phyloP scores from a whole-genome alignment of 2,888 invertebrate genomes.

The Onchidella celtica region DNA sequence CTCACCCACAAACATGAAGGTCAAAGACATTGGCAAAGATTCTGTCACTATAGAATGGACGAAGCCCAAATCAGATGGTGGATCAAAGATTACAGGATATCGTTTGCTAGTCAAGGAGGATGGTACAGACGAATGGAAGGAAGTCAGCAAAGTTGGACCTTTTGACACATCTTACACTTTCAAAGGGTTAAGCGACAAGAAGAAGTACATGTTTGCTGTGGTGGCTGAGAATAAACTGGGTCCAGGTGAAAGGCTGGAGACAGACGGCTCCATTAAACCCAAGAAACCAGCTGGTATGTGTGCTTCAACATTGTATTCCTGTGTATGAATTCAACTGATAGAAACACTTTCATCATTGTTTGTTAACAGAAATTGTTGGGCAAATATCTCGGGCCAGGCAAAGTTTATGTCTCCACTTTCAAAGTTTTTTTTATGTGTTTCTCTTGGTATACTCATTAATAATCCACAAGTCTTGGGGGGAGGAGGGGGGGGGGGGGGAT shows the following conservation, averaged over 20 bases:
- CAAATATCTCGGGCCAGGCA: too few relatives aligned
- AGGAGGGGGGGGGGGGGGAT: too few relatives aligned
- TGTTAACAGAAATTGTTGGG: too few relatives aligned
- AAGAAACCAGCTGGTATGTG: slow-evolving; percentile 65
- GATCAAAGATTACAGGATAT: slow-evolving; percentile 73
- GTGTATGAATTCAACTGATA: too few relatives aligned
- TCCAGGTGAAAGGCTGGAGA: slow-evolving; percentile 65
- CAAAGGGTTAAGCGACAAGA: slow-evolving; percentile 70
- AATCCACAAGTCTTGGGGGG: too few relatives aligned
- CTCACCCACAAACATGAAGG: slow-evolving; percentile 68
- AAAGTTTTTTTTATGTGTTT: too few relatives aligned
- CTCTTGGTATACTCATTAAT: too few relatives aligned
- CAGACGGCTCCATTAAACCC: slow-evolving; percentile 64
- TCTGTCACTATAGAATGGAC: slow-evolving; percentile 74
- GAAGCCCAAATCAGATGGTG: slow-evolving; percentile 73
- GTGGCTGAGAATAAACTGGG: slow-evolving; percentile 78
- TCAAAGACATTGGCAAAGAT: slow-evolving; percentile 70
- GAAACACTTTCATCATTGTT: too few relatives aligned
- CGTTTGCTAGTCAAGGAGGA: slow-evolving; percentile 63
- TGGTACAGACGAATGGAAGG: slow-evolving; percentile 67
- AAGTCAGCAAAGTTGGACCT: slow-evolving; percentile 65
- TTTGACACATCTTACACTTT: slow-evolving; percentile 68
- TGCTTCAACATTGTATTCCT: too few relatives aligned
- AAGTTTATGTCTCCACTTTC: too few relatives aligned
- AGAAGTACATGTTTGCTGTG: slow-evolving; percentile 77